Evolutionary conservation across 2,888 invertebrate species (phyloP).

Genomic region (Apeira syringaria): DNA sequence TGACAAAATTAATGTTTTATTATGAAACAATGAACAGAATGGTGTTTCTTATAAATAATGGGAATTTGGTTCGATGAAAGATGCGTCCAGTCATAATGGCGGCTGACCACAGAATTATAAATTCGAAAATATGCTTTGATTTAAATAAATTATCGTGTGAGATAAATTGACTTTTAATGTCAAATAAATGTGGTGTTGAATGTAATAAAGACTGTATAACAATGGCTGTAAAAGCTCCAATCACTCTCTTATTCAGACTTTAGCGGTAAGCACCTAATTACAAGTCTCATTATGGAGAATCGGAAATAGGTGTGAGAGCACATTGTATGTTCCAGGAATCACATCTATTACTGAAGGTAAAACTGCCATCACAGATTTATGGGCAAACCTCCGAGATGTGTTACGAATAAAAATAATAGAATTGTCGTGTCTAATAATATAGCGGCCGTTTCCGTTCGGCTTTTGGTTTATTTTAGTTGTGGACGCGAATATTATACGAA

Average conservation of each 20-base stretch:
- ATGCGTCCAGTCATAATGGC: conserved; percentile 55
- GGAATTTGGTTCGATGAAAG: conserved; percentile 58
- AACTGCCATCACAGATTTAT: conserved; percentile 71
- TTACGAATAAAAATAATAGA: conserved; percentile 84
- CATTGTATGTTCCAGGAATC: conserved; percentile 61
- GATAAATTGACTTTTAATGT: conserved; percentile 40
- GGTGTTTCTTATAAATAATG: conserved; percentile 70
- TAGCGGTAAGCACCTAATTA: conserved; percentile 36
- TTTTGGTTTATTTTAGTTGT: conserved; percentile 78
- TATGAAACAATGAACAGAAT: conserved; percentile 80
- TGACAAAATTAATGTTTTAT: conserved; percentile 81
- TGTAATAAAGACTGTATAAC: conserved; percentile 31
- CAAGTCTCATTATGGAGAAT: conserved; percentile 49
- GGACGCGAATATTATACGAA: conserved; percentile 76
- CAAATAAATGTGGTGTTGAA: conserved; percentile 34
- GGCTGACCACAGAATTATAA: conserved; percentile 43
- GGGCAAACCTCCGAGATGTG: conserved; percentile 77
- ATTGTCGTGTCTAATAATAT: conserved; percentile 82
- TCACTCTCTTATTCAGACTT: conserved; percentile 8
- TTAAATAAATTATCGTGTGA: conserved; percentile 35
- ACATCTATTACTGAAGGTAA: conserved; percentile 56
- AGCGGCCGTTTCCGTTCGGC: conserved; percentile 78
- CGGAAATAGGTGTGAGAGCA: conserved; percentile 64
- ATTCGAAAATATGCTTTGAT: conserved; percentile 33
- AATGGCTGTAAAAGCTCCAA: conserved; percentile 16